Evolutionary conservation across 1,140 invertebrate genomes (phyloP), one percentile per base, ranked within the genome.

Genomic region (Drosophila suzukii): DNA sequence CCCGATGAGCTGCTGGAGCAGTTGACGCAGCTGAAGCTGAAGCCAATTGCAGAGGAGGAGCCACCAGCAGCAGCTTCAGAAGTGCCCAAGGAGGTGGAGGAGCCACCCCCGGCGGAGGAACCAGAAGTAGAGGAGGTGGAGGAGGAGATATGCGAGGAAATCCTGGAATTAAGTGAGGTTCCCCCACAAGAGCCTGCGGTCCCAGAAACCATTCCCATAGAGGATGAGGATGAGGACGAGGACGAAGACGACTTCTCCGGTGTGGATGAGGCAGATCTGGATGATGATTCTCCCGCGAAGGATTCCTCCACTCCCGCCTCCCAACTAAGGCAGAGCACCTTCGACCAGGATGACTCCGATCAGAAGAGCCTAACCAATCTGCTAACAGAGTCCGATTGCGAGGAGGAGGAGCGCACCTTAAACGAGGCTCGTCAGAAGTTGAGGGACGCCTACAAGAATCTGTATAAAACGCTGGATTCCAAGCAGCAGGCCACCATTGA

Each of bases 21-120:
- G 83, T 96, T 97, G 74, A 94, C 95, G 34, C 95, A 94, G 38
- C 94, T 86, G 0, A 89, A 84, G 38, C 60, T 91, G 2, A 81
- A 81, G 27, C 39, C 86, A 32, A 88, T 88, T 27, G 70, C 70
- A 4, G 89, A 77, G 11, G 75, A 91, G 57, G 78, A 74, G 39
- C 6, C n/a, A 13, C 6, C 32, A 15, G 17, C 15, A 13, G 10
- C 32, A 13, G 17, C 15, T 43, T 4, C 39, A 49, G 51, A 43
- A 24, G 24, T 7, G 41, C 17, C 15, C 41, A 54, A 57, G 39
- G 43, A 15, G 7, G 0, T 17, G 10, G 46, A 20, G 17, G 27
- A 36, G 8, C 20, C 39, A 3, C 11, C 34, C 5, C 32, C 43
- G 15, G 43, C 41, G 13, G 49, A 57, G 13, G 61, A 66, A 12